Evolutionary conservation across 2,113 vertebrate species (phyloP), one percentile per base, ranked within the genome.

Genomic region (Pseudolaguvia tuberculata): DNA sequence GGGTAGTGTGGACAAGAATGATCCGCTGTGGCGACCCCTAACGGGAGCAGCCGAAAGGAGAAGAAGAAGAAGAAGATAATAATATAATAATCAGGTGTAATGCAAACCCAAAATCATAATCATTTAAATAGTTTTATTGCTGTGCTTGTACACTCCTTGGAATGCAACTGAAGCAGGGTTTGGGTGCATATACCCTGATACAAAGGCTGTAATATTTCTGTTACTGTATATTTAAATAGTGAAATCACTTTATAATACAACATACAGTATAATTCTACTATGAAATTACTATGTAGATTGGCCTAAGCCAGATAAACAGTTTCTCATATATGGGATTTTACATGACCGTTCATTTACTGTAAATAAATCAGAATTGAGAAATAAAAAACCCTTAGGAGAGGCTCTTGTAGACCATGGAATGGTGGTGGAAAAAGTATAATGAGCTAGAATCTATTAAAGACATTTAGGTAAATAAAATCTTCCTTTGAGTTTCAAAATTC

Each of bases 91-190:
- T 7, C 31, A 59, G 31, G 39, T 47, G 17, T 47, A 25, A 65
- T 5, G 14, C 39, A 27, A 14, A 78, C 8, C 56, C 47, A 75
- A 3, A 51, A 21, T 11, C 18, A 18, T 47, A 52, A 25, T 72
- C 51, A 67, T 72, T 81, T 51, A 76, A 73, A 79, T 90, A 77
- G 81, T 80, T 91, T 90, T 91, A 92, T 91, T 91, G 87, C 87
- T 86, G 71, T 86, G 59, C 84, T 86, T 85, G 90, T 90, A 88
- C 89, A 94, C 92, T 91, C 87, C 87, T 85, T 86, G 72, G 76
- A 92, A 93, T 86, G 83, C 88, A 88, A 91, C 91, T 92, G 90
- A 91, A 93, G 85, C 88, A 90, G 92, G 92, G 93, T 82, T 93
- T 93, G 93, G 92, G 88, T 87, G 86, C 89, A 90, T 90, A 90